phyloP scores from a whole-genome alignment of 2,888 invertebrate genomes.

The Gari tellinella region DNA sequence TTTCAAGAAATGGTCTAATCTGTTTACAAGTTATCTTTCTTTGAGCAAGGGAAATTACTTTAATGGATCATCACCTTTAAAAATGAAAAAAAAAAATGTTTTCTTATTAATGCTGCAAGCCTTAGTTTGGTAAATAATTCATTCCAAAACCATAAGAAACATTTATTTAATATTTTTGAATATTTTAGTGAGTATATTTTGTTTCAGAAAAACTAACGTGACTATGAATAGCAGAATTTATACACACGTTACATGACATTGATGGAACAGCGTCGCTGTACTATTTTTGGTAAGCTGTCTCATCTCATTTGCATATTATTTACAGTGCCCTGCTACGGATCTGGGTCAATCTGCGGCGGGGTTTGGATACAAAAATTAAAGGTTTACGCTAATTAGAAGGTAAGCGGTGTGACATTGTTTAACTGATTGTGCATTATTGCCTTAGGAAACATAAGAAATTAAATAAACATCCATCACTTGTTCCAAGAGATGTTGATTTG shows the following conservation, averaged over 20 bases:
- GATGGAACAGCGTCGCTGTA: constrained; percentile 30
- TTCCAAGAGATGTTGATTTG: constrained; percentile 9
- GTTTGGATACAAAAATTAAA: constrained; percentile 25
- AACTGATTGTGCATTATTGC: neutral
- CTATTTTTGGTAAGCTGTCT: constrained; percentile 57
- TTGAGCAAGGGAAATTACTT: too few relatives aligned
- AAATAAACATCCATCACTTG: neutral
- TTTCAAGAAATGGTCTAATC: too few relatives aligned
- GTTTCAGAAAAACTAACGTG: too few relatives aligned
- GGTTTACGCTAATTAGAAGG: constrained; percentile 7
- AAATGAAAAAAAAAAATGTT: too few relatives aligned
- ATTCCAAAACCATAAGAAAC: too few relatives aligned
- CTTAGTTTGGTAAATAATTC: too few relatives aligned
- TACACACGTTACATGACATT: neutral
- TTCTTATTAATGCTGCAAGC: too few relatives aligned
- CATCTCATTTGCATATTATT: constrained; percentile 62
- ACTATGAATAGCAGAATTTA: too few relatives aligned
- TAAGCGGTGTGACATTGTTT: neutral
- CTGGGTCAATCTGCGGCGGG: constrained; percentile 59
- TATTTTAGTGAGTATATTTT: too few relatives aligned
- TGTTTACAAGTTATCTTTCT: too few relatives aligned
- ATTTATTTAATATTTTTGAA: too few relatives aligned
- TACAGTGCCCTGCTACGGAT: constrained; percentile 47
- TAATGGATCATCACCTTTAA: too few relatives aligned
- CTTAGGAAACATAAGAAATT: neutral